Conservation (phyloP, 2,888 invertebrate genomes). For the Pomacea canaliculata region DNA sequence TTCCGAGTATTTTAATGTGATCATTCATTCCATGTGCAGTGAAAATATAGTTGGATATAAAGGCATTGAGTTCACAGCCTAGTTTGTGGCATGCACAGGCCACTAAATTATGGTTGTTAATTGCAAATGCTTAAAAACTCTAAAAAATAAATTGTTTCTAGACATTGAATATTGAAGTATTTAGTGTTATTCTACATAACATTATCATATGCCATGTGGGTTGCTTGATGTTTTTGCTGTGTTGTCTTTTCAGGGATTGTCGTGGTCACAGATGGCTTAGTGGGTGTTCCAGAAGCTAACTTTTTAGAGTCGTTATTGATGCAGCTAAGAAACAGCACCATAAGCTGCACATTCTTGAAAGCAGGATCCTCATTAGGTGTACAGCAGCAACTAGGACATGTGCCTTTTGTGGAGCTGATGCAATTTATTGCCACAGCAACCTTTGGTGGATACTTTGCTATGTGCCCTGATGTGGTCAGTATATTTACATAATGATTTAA, state of each 20-base stretch:
- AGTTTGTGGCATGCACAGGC: too few species aligned
- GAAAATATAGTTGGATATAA: too few species aligned
- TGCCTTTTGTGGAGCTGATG: slow-evolving; percentile 81
- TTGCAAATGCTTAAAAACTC: too few species aligned
- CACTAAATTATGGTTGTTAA: too few species aligned
- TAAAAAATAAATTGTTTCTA: too few species aligned
- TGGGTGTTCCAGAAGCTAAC: slow-evolving; percentile 79
- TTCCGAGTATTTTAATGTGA: too few species aligned
- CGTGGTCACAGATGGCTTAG: slow-evolving; percentile 80
- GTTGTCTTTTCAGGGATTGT: slow-evolving; percentile 75
- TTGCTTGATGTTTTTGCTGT: too few species aligned
- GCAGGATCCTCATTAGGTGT: slow-evolving; percentile 74
- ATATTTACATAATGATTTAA: not conserved
- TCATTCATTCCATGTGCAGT: too few species aligned
- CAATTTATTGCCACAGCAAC: slow-evolving; percentile 83
- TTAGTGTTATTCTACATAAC: too few species aligned
- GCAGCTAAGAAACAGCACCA: slow-evolving; percentile 80
- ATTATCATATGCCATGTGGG: too few species aligned
- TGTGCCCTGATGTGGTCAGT: slow-evolving; percentile 72
- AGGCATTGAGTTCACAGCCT: too few species aligned
- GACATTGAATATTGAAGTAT: too few species aligned
- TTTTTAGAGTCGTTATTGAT: slow-evolving; percentile 80
- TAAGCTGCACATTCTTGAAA: slow-evolving; percentile 82
- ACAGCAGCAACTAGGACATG: slow-evolving; percentile 79
- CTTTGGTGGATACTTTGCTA: slow-evolving; percentile 79